Percentiles rank a stretch among this genome's conserved stretches.
Evolutionary conservation across 2,888 invertebrate species (phyloP).

Genomic region (Gibbula magus): DNA sequence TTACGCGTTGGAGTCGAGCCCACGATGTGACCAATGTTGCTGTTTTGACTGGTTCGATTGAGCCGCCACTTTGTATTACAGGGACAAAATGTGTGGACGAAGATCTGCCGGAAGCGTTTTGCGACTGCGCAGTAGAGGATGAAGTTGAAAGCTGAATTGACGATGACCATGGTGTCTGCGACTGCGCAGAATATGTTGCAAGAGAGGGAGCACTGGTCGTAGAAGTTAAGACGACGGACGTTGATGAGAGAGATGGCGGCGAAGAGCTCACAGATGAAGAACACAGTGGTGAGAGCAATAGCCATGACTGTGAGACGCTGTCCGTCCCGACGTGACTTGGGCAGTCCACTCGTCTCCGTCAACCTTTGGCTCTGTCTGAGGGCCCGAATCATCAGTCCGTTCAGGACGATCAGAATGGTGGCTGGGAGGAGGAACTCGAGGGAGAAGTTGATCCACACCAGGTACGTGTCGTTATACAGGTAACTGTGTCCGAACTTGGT

Average conservation of each 20-base stretch:
- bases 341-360: background rate
- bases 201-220: constrained; percentile 32
- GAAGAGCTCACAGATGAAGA: constrained; percentile 45
- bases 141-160: constrained; percentile 39
- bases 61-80: background rate
- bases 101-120: constrained; percentile 39
- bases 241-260: constrained; percentile 39
- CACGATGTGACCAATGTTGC: background rate
- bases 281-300: constrained; percentile 39
- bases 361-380: constrained; percentile 28
- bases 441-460: constrained; percentile 38
- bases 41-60: background rate
- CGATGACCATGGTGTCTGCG: constrained; percentile 36
- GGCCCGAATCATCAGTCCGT: constrained; percentile 30
- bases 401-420: constrained; percentile 34
- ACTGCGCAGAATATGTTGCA: constrained; percentile 36
- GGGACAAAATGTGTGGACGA: constrained; percentile 34
- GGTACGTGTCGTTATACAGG: constrained; percentile 39
- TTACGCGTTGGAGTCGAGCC: background rate
- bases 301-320: constrained; percentile 42
- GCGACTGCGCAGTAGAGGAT: constrained; percentile 44
- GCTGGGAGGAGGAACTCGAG: constrained; percentile 41
- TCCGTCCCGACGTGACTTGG: background rate
- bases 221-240: constrained; percentile 32
- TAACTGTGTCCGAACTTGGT: constrained; percentile 36